Evolutionary conservation across 2,113 vertebrate genomes (phyloP), one percentile per base, ranked within the genome.

Genomic region (Triplophysa siluroides): DNA sequence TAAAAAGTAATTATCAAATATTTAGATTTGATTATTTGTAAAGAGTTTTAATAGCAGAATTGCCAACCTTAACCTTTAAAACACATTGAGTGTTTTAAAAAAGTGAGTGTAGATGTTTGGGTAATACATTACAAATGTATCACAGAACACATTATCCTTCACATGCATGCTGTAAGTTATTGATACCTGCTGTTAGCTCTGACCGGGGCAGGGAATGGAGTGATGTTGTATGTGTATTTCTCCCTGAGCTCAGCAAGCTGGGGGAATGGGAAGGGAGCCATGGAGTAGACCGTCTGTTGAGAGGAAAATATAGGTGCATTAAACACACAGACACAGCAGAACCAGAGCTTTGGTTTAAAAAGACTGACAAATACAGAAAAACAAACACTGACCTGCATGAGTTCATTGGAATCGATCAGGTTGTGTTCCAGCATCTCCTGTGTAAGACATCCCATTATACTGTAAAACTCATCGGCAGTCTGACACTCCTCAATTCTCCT

Each of bases 191-290:
- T 93, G 78, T 90, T 86, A 33, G 95, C 90, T 87, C 94, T 97
- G 66, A 97, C 94, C 5, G 96, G 86, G 77, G 94, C 96, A 58
- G 97, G 96, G 78, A 99, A 99, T 0, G 98, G 97, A 70, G 96
- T 99, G 77, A 99, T 99, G 88, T 99, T 99, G 90, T 99, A 99
- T 0, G 98, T 99, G 80, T 99, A 99, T 78, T 99, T 99, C 92
- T 99, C 98, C 79, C 97, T 94, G 82, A 99, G 84, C 89, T 99
- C 97, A 8, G 96, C 93, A 91, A 99, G 86, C 64, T 98, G 97
- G 71, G 98, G 98, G 78, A 99, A 99, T 8, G 97, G 98, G 85
- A 99, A 99, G 12, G 93, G 93, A 7, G 97, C 97, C 94, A 99
- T 96, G 72, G 95, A 94, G 87, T 99, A 99, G 83, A 99, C 95